phyloP scores from a whole-genome alignment of 2,888 invertebrate species.

The Sycophila texana region DNA sequence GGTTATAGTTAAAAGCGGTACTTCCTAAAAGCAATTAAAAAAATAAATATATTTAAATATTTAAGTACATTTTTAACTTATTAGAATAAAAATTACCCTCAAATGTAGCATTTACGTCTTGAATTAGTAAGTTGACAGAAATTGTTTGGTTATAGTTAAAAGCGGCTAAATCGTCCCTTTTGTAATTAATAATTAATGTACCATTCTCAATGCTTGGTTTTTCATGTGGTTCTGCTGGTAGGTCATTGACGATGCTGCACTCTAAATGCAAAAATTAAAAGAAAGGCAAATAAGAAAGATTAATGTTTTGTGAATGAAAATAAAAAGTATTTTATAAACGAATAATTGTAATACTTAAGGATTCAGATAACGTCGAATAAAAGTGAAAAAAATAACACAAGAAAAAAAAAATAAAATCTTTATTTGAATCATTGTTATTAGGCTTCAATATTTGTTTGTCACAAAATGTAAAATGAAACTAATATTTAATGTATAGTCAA shows the following conservation, averaged over 20 bases:
- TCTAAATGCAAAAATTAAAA: neutral
- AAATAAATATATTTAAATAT: neutral
- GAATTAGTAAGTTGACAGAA: slow-evolving; percentile 51
- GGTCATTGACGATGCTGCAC: neutral
- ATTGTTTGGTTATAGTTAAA: slow-evolving; percentile 42
- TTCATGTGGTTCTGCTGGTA: neutral
- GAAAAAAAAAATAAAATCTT: neutral
- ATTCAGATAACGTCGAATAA: too few species aligned
- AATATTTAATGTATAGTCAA: too few species aligned
- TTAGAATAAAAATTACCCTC: slow-evolving; percentile 48
- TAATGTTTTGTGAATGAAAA: too few species aligned
- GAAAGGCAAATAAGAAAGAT: too few species aligned
- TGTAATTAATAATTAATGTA: slow-evolving; percentile 7
- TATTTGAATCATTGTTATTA: neutral
- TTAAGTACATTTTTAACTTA: neutral
- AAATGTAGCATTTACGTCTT: slow-evolving; percentile 52
- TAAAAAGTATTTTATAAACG: too few species aligned
- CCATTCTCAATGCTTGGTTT: neutral
- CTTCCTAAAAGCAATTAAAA: neutral
- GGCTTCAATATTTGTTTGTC: too few species aligned
- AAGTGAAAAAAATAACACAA: too few species aligned
- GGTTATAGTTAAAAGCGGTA: slow-evolving; percentile 36
- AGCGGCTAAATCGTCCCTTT: slow-evolving; percentile 21
- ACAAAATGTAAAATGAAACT: too few species aligned
- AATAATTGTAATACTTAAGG: too few species aligned